These are phyloP conservation scores for Heliocidaris erythrogramma DNA, from an alignment of 35 echinoderm and acorn worm species.

Conservation along the genomic window DNA sequence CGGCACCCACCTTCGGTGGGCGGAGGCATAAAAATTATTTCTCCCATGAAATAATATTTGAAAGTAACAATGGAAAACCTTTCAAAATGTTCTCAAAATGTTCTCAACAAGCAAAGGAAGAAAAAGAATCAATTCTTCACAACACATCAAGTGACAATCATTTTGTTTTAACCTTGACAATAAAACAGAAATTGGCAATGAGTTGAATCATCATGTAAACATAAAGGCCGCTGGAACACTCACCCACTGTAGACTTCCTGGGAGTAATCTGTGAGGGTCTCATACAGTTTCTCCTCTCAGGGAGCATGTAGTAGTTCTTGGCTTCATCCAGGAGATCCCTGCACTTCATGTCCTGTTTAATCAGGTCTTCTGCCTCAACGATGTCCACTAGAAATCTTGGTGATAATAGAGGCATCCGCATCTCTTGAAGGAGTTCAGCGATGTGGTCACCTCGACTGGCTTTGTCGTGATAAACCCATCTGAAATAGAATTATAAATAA, in stretches of 20 bases:
- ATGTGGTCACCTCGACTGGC: slow-evolving; percentile 54
- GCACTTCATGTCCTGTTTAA: slow-evolving; percentile 82
- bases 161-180: too few species aligned
- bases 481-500: not conserved
- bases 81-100: too few species aligned
- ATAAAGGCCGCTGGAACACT: not conserved
- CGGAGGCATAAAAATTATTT: too few species aligned
- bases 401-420: slow-evolving; percentile 71
- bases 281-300: slow-evolving; percentile 59
- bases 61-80: too few species aligned
- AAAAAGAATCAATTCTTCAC: too few species aligned
- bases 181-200: too few species aligned
- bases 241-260: slow-evolving; percentile 76
- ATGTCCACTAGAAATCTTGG: slow-evolving; percentile 77
- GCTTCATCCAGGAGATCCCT: slow-evolving; percentile 80
- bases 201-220: too few species aligned
- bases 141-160: too few species aligned
- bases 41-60: too few species aligned
- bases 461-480: slow-evolving; percentile 84
- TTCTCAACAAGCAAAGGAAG: too few species aligned
- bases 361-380: slow-evolving; percentile 76
- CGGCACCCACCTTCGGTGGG: too few species aligned
- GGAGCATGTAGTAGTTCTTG: slow-evolving; percentile 88
- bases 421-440: slow-evolving; percentile 64
- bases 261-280: slow-evolving; percentile 60